A percentile compares a stretch with the other conserved stretches of the same genome.
Evolutionary conservation across 2,113 vertebrate species (phyloP).

Genomic region (Panurus biarmicus): DNA sequence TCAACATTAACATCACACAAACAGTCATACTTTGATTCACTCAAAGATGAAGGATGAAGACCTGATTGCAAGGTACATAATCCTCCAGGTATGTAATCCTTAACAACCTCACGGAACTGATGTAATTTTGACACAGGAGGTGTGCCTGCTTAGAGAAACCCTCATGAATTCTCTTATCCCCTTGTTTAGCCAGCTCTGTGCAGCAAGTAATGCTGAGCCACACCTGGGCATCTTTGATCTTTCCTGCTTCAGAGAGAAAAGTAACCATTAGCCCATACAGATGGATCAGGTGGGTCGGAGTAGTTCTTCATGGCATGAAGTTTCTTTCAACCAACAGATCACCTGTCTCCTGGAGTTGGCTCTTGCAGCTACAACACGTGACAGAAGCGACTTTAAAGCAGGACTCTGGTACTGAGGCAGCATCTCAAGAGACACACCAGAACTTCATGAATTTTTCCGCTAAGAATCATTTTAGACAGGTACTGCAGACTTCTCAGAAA

Average conservation of each 20-base stretch:
- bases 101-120: background rate
- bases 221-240: background rate
- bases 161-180: background rate
- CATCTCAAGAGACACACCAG: background rate
- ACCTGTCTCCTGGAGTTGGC: background rate
- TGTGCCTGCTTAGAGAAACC: background rate
- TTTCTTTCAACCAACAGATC: background rate
- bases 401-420: background rate
- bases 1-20: background rate
- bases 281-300: background rate
- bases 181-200: background rate
- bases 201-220: background rate
- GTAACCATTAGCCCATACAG: background rate
- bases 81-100: background rate
- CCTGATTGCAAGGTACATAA: background rate
- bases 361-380: background rate
- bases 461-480: background rate
- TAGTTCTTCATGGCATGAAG: background rate
- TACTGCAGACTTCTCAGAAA: background rate
- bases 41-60: background rate
- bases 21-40: background rate
- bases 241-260: background rate
- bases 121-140: background rate
- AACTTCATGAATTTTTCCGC: background rate
- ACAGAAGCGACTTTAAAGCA: background rate